Conservation (phyloP, 2,888 invertebrate genomes). For the Melieria omissa region DNA sequence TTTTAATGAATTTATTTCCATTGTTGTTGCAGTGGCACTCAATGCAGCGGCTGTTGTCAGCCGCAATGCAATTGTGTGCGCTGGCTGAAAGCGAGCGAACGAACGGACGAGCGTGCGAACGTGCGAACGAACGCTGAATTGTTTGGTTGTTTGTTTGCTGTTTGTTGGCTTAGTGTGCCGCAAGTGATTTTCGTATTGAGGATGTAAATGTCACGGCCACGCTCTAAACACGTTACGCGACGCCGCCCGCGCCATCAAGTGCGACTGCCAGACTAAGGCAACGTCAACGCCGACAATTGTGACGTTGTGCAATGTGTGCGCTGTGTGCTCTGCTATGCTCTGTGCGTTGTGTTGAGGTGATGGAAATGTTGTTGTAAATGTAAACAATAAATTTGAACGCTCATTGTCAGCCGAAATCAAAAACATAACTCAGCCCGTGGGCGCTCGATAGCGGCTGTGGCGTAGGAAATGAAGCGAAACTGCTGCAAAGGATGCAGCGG, state of each 20-base stretch:
- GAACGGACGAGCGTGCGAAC: not conserved
- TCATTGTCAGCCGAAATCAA: constrained; percentile 57
- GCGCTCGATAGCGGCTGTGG: not conserved
- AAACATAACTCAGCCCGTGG: constrained; percentile 45
- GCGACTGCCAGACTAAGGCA: not conserved
- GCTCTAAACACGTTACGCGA: constrained; percentile 13
- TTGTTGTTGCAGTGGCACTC: not conserved
- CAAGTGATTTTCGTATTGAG: not conserved
- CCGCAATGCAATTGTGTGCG: not conserved
- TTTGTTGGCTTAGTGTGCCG: not conserved
- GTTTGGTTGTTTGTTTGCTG: not conserved
- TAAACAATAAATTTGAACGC: constrained; percentile 45
- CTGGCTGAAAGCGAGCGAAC: not conserved
- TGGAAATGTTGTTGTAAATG: constrained; percentile 26
- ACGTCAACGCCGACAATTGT: constrained; percentile 1
- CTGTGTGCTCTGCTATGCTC: not conserved
- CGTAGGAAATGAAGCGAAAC: not conserved
- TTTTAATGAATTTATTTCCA: not conserved
- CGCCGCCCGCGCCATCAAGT: not conserved
- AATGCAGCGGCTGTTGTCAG: not conserved
- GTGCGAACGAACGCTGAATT: not conserved
- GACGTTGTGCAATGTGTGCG: not conserved
- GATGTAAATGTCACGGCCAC: constrained; percentile 32
- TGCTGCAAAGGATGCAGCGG: no score
- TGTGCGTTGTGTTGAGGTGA: constrained; percentile 4